These are phyloP conservation scores for Aphaenogaster floridana DNA, from an alignment of 1,140 invertebrate genomes.

Conservation along the genomic window DNA sequence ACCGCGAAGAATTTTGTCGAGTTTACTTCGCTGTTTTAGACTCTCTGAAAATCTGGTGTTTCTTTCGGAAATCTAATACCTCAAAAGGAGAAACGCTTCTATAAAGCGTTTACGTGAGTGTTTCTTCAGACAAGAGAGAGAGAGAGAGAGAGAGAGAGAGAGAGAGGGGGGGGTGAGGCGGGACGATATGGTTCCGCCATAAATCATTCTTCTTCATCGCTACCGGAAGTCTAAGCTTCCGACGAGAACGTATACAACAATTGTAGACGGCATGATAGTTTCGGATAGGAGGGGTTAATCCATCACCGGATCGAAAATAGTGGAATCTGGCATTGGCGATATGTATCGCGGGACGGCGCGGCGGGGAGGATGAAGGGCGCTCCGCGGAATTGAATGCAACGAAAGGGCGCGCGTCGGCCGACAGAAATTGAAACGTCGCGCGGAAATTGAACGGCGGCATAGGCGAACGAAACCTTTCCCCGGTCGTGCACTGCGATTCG, in stretches of 20 bases:
- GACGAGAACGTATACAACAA: constrained; percentile 20
- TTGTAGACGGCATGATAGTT: constrained; percentile 52
- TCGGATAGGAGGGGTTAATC: constrained; percentile 50
- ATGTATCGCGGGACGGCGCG: constrained; percentile 1
- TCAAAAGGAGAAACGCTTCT: constrained; percentile 21
- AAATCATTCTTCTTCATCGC: constrained; percentile 57
- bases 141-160: constrained; percentile 4
- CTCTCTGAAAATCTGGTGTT: constrained; percentile 2
- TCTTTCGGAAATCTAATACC: constrained; percentile 13
- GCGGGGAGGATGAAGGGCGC: not conserved
- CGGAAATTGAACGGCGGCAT: constrained; percentile 72
- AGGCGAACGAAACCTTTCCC: constrained; percentile 63
- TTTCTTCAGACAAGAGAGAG: constrained; percentile 15
- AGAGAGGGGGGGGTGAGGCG: not conserved
- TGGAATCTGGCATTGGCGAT: constrained; percentile 46
- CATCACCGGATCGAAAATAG: constrained; percentile 59
- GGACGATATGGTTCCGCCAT: constrained; percentile 10
- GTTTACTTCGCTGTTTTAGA: not conserved
- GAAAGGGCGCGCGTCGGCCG: constrained; percentile 23
- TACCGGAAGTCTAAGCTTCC: constrained; percentile 46
- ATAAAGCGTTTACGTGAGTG: constrained; percentile 21
- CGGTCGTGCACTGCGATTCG: constrained; percentile 21
- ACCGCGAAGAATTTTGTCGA: not conserved
- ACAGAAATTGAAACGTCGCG: constrained; percentile 76
- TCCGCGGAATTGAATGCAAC: constrained; percentile 42